These are phyloP conservation scores for Xiphorhynchus elegans DNA, from an alignment of 2,113 vertebrate species.

Conservation along the genomic window DNA sequence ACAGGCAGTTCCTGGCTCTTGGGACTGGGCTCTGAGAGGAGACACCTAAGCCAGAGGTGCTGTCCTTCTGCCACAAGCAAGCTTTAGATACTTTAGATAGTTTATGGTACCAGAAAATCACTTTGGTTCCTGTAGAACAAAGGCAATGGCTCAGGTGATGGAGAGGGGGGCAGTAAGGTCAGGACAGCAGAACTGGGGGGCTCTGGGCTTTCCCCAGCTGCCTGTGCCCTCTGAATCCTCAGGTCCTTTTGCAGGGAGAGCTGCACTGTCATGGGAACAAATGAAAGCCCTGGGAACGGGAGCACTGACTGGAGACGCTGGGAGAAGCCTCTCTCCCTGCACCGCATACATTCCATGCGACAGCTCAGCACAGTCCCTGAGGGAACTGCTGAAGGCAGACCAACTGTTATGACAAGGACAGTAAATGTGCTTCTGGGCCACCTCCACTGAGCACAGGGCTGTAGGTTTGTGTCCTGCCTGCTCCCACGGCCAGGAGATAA, in stretches of 20 bases:
- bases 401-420: rapidly evolving
- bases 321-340: neutral
- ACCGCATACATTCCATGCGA: rapidly evolving
- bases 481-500: neutral
- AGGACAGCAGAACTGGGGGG: neutral
- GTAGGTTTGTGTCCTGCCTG: neutral
- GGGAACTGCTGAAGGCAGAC: neutral
- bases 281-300: neutral
- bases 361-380: rapidly evolving
- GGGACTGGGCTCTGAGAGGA: neutral
- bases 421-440: neutral
- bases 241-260: too few species aligned
- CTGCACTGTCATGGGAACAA: rapidly evolving
- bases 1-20: neutral
- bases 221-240: neutral
- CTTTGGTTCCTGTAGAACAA: neutral
- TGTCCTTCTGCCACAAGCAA: neutral
- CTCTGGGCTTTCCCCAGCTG: neutral
- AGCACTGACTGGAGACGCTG: rapidly evolving
- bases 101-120: neutral
- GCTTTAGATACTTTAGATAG: neutral
- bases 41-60: neutral
- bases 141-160: neutral
- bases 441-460: neutral
- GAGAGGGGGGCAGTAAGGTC: neutral